Conservation (phyloP, 1,140 invertebrate species). For the Caenorhabditis inopinata region DNA sequence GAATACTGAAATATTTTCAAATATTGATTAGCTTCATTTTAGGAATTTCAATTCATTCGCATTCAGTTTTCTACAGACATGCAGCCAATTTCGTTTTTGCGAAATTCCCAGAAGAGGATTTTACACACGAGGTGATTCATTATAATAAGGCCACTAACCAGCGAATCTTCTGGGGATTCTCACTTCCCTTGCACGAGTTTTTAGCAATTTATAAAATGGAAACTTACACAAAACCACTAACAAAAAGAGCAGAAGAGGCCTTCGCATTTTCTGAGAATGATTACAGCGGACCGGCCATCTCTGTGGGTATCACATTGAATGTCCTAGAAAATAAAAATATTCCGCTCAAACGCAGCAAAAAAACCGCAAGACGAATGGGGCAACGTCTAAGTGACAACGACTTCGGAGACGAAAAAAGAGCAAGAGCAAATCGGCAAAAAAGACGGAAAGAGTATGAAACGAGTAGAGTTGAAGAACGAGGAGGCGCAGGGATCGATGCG, state of each 20-base stretch:
- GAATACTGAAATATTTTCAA: too few species aligned
- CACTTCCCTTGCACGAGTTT: background rate
- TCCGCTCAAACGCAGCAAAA: background rate
- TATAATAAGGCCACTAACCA: conserved; percentile 1
- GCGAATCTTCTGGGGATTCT: background rate
- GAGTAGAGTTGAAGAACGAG: background rate
- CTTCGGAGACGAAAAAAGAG: conserved; percentile 16
- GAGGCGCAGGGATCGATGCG: conserved; percentile 19
- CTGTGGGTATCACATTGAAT: conserved; percentile 2
- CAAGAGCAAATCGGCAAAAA: conserved; percentile 32
- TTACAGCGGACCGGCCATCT: background rate
- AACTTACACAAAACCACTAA: background rate
- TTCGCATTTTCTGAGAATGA: background rate
- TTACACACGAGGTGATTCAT: background rate
- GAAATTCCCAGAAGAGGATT: background rate
- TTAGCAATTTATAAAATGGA: background rate
- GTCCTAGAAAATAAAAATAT: background rate
- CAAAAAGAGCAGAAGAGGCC: background rate
- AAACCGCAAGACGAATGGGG: background rate
- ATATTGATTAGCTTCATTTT: too few species aligned
- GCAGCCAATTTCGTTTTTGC: background rate
- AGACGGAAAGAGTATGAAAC: conserved; percentile 3
- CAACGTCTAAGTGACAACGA: conserved; percentile 19
- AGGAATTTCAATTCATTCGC: too few species aligned
- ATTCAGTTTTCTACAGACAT: too few species aligned